Evolutionary conservation across 1,140 invertebrate species (phyloP), one percentile per base, ranked within the genome.

Genomic region (Venturia canescens): DNA sequence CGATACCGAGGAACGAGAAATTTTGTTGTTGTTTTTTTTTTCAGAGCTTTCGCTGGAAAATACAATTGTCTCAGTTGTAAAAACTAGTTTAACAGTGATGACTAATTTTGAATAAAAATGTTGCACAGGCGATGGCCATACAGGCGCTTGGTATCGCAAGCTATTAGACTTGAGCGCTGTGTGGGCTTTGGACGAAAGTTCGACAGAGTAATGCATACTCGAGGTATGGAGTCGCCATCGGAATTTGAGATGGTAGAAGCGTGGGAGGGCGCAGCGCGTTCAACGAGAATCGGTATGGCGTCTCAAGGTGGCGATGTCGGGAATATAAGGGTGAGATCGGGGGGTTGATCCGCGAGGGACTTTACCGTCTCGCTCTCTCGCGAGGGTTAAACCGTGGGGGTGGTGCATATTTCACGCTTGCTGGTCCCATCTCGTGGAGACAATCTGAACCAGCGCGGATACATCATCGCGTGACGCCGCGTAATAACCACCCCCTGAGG

Each of bases 361-460:
- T 74, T 87, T 31, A 29, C 72, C 21, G 2, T 76, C 72, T 60
- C 53, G 26, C 83, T 88, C 86, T 88, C 80, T 31, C 60, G 60
- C 11, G 60, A 87, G 89, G 88, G 84, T 90, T 90, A 87, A 89
- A 87, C 84, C 84, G 70, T 76, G 86, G 89, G 89, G 88, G 88
- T 89, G 88, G 87, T 89, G 89, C 90, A 91, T 91, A 91, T 91
- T 91, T 91, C 90, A 91, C 90, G 90, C 84, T 91, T 83, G 90
- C 90, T 90, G 89, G 90, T 91, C 89, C 89, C 90, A 91, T 91
- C 90, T 91, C 89, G 87, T 89, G 90, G 90, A 91, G 88, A 91
- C 90, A 91, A 90, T 91, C 90, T 90, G 90, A 91, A 91, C 86
- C 89, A 90, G 86, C 85, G 86, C 82, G 90, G 89, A 91, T 91